Base-by-base conservation (phyloP, 2,113 vertebrate genomes). In the Coreoperca whiteheadi region DNA sequence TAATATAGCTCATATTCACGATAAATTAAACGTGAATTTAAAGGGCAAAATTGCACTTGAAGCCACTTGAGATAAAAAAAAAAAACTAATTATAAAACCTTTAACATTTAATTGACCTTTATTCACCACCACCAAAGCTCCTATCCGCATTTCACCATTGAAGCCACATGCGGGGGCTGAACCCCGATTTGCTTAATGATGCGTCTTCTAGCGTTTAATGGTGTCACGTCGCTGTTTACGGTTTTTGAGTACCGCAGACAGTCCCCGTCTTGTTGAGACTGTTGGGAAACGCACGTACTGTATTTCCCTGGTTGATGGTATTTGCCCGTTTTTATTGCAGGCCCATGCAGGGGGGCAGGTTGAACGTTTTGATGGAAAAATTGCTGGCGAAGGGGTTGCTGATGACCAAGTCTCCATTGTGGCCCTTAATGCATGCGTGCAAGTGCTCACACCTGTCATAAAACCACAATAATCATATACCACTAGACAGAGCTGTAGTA, bases 311-410 rank as follows among this genome's bases (percentile, higher is more conserved):
- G 11, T 48, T 46, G 2, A 7, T 6, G 28, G 1, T 6, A 57
- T 68, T 79, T 59, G 28, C 23, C 68, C 83, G 25, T 83, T 78
- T n/a, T 84, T 78, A 61, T 43, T n/a, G 30, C 23, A 51, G 2
- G n/a, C 25, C 8, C 0, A 11, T 41, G 59, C 48, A 43, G 76
- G 69, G 59, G 14, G 21, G 10, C 2, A 0, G 18, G 48, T 10
- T 8, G 12, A 50, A 60, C 34, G 2, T 53, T 53, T 34, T 50
- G 12, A 34, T 41, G 81, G 23, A 50, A 48, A 39, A 64, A 21
- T 16, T 15, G 11, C 32, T 63, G 25, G 48, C 15, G 11, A 20
- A 50, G 10, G 10, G 8, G 43, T 71, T 30, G 18, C 63, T 8
- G 1, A 51, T 20, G 48, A 37, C 30, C 18, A 48, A 32, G 65